phyloP scores from a whole-genome alignment of 2,113 vertebrate genomes.

The Steatornis caripensis region DNA sequence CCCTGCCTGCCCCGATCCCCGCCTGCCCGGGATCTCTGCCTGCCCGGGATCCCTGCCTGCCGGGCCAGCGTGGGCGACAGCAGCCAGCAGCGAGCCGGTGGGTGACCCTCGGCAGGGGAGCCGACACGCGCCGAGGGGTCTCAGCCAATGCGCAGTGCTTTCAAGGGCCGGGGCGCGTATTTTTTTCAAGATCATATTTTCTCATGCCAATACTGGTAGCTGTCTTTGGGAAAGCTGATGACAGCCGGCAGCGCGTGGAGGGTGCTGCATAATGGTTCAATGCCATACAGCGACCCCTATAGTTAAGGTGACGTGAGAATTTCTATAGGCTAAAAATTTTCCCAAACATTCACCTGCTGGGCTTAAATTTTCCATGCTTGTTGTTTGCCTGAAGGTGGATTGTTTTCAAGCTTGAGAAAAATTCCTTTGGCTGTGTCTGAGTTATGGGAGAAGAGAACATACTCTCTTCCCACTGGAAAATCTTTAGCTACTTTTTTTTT shows the following conservation, averaged over 20 bases:
- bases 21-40: too few relatives aligned
- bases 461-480: conserved; percentile 65
- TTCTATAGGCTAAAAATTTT: conserved; percentile 48
- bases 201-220: neutral
- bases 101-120: neutral
- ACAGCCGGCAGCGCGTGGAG: neutral
- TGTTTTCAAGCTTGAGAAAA: conserved; percentile 66
- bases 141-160: neutral
- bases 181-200: neutral
- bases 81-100: neutral
- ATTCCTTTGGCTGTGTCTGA: conserved; percentile 44
- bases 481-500: neutral
- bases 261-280: neutral
- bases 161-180: neutral
- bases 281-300: conserved; percentile 43
- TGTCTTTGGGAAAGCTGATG: neutral
- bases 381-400: conserved; percentile 65
- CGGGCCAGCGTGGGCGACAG: accelerated
- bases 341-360: conserved; percentile 68
- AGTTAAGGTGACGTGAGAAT: conserved; percentile 43
- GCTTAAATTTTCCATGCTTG: conserved; percentile 65
- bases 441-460: conserved; percentile 65
- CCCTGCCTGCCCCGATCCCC: too few relatives aligned
- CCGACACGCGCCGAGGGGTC: accelerated
- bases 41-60: neutral